Evolutionary conservation across 1,140 invertebrate genomes (phyloP).

Genomic region (Orchestia grillus): DNA sequence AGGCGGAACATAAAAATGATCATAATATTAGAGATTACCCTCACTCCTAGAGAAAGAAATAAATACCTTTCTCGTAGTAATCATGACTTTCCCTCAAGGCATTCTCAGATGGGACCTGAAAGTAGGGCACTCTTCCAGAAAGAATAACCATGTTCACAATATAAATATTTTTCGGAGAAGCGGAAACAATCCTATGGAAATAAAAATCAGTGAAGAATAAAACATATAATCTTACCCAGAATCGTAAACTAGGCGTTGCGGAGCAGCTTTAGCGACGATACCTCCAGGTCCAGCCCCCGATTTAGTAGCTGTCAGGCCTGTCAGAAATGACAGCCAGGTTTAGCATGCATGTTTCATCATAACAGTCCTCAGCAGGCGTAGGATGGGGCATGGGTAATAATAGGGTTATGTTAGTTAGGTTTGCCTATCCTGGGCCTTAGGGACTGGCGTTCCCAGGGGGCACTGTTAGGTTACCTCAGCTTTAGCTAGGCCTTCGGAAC

Average conservation of each 20-base stretch:
- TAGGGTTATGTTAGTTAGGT: too few relatives aligned
- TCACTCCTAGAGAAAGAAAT: too few relatives aligned
- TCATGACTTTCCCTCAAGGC: background rate
- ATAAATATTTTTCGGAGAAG: background rate
- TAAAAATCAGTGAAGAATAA: background rate
- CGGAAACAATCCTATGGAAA: background rate
- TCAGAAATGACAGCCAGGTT: background rate
- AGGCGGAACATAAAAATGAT: too few relatives aligned
- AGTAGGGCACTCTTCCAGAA: background rate
- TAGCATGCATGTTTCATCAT: background rate
- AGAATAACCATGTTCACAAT: background rate
- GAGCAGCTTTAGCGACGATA: slow-evolving; percentile 29
- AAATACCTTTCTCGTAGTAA: background rate
- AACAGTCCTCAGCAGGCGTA: too few relatives aligned
- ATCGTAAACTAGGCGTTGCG: slow-evolving; percentile 5
- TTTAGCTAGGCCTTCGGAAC: too few relatives aligned
- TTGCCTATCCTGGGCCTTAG: too few relatives aligned
- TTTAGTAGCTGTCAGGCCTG: background rate
- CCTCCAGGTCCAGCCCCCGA: slow-evolving; percentile 25
- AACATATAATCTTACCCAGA: background rate
- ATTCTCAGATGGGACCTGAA: background rate
- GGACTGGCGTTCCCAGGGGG: too few relatives aligned
- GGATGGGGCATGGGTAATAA: too few relatives aligned
- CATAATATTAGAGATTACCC: too few relatives aligned
- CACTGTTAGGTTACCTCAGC: too few relatives aligned